Base-by-base conservation (phyloP, 2,888 invertebrate species). In the Epistrophe eligans region DNA sequence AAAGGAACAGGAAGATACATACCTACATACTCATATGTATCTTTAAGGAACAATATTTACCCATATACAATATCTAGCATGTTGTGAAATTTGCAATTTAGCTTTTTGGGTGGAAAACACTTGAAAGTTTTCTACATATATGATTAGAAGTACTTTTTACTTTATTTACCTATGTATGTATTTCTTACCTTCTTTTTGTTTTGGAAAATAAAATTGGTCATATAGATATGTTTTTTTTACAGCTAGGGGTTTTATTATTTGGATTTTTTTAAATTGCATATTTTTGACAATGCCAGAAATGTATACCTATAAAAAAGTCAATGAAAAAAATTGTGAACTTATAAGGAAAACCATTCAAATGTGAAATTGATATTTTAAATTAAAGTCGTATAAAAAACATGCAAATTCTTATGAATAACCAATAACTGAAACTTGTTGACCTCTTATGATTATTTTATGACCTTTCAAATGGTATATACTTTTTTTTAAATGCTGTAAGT, bases 71-170 rank as follows among this genome's bases (percentile, higher is more conserved):
- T 32, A 10, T 32, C 3, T 17, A 32, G 13, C 32, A 48, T 45
- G 17, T 66, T 50, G 35, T 73, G 73, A 82, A 79, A 67, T 82
- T 55, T 72, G 17, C 48, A 72, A 77, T 67, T 73, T 58, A 32
- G 28, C 19, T 55, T 55, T 55, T 28, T 17, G 10, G 40, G 19
- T 19, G 24, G 60, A 45, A 57, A 28, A 55, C n/a, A 77, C 15
- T 62, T 17, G 19, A 40, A 60, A 38, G 24, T 38, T 45, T 32
- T 38, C 55, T 40, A n/a, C n/a, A n/a, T n/a, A n/a, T n/a, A 17
- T 64, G 52, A 55, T 62, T 71, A 52, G 55, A 58, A 45, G 11
- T 35, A 50, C 62, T 17, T 79, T 79, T 73, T 45, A 45, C 55
- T 60, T 58, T 19, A 38, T 67, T 58, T 13, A 35, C 48, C 50